Percentiles rank a stretch among this genome's conserved stretches.
Evolutionary conservation across 1,140 invertebrate genomes (phyloP).

Genomic region (Halictus rubicundus): DNA sequence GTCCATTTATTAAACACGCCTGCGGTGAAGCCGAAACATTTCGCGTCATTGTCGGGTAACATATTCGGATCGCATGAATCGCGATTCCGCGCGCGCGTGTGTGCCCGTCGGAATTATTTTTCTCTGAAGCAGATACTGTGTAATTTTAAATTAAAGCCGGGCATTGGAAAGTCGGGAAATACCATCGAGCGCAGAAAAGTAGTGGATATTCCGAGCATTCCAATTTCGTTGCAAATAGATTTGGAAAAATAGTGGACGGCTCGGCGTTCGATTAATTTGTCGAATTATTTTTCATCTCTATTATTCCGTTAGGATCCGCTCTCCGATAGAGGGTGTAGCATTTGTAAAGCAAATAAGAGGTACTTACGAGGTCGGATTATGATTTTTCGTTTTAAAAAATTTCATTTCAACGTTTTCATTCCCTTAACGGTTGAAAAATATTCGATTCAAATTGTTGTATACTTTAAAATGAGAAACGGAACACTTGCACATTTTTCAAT

Average conservation of each 20-base stretch:
- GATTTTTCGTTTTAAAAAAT: no score
- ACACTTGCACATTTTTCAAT: no score
- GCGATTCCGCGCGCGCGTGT: not conserved
- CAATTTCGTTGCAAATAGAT: conserved; percentile 3
- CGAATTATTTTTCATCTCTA: not conserved
- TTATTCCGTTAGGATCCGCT: not conserved
- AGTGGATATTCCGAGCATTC: not conserved
- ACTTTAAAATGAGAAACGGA: no score
- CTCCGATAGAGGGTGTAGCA: no score
- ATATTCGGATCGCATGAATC: conserved; percentile 1
- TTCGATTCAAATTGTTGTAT: no score
- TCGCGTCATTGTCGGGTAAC: not conserved
- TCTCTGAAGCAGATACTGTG: conserved; percentile 9
- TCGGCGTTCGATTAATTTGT: not conserved
- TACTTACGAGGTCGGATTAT: no score
- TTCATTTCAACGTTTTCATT: no score
- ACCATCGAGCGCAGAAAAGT: not conserved
- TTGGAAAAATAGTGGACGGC: not conserved
- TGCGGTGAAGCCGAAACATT: not conserved
- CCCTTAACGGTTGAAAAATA: no score
- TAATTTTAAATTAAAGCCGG: conserved; percentile 31
- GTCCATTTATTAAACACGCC: not conserved
- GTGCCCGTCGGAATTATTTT: not conserved
- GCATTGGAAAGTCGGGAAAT: not conserved
- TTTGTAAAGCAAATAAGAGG: no score